Evolutionary conservation across 1,140 invertebrate species (phyloP), one percentile per base, ranked within the genome.

Genomic region (Paralvinella palmiformis): DNA sequence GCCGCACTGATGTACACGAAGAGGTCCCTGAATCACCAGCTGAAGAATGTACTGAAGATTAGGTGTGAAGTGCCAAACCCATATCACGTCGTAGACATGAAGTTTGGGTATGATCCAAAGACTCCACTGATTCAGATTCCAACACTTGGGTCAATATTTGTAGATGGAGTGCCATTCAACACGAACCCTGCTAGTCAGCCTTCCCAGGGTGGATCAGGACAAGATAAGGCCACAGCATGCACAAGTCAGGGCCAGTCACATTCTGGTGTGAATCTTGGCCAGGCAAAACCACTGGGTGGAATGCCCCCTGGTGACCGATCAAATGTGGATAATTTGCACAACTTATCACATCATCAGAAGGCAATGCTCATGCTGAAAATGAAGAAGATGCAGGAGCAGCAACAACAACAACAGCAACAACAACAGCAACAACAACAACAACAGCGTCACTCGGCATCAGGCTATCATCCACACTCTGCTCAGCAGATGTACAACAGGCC

Each of bases 1-100:
- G 89, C 88, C 79, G 90, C 91, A 45, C 82, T 93, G 62, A 82
- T 93, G 32, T 90, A 89, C 72, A 89, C 88, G 75, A 92, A 92
- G 84, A 89, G 88, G 78, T n/a, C 61, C 2, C 65, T 75, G 50
- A 66, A 63, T 27, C 72, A 70, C 31, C 69, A 65, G 13, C 55
- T 74, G 7, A 61, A 66, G 31, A 55, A 61, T 27, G 27, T 74
- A 33, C 61, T 71, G 10, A 63, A 64, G 10, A 65, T 65, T 53
- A 64, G 69, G 3, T 75, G 73, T 57, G 73, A 76, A 62, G 72
- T 75, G 31, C 75, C 76, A 20, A 74, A 75, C 41, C 73, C 73
- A 31, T 68, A 73, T 58, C 71, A 75, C 20, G 69, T 71, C 41
- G 71, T 78, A 15, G 71, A 76, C 37, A 75, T 79, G 20, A 44